Evolutionary conservation across 2,888 invertebrate genomes (phyloP).

Genomic region (Actias luna): DNA sequence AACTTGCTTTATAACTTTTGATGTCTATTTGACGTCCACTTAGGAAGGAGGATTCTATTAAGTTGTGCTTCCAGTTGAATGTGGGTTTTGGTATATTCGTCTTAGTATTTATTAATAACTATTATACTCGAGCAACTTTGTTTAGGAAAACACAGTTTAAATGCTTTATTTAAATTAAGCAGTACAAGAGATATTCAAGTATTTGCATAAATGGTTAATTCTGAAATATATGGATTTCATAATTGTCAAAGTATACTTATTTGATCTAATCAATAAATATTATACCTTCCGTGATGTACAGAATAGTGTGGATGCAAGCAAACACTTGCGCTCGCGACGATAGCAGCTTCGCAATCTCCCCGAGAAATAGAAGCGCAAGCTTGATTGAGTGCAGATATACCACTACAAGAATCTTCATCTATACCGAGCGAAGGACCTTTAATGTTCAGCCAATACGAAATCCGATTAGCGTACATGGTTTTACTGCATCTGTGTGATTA

Average conservation of each 20-base stretch:
- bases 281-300: slow-evolving; percentile 34
- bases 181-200: too few relatives aligned
- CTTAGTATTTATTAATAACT: too few relatives aligned
- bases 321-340: slow-evolving; percentile 78
- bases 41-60: too few relatives aligned
- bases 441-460: slow-evolving; percentile 66
- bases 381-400: slow-evolving; percentile 47
- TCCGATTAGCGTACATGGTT: slow-evolving; percentile 65
- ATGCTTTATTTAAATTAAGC: too few relatives aligned
- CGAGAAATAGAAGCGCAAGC: slow-evolving; percentile 43
- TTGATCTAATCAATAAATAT: background rate
- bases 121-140: too few relatives aligned
- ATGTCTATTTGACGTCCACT: too few relatives aligned
- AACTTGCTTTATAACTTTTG: too few relatives aligned
- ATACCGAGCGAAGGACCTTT: slow-evolving; percentile 62
- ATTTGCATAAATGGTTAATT: too few relatives aligned
- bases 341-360: slow-evolving; percentile 68
- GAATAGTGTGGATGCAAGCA: slow-evolving; percentile 59
- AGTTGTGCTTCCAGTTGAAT: too few relatives aligned
- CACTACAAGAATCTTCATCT: slow-evolving; percentile 59
- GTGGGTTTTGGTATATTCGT: too few relatives aligned
- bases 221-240: too few relatives aligned
- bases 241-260: background rate
- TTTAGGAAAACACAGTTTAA: too few relatives aligned
- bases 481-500: slow-evolving; percentile 49